A percentile compares a stretch with the other conserved stretches of the same genome.
Evolutionary conservation across 30 jellyfish, hydroid and myxozoan species (phyloP).

Genomic region (Aurelia sp.): DNA sequence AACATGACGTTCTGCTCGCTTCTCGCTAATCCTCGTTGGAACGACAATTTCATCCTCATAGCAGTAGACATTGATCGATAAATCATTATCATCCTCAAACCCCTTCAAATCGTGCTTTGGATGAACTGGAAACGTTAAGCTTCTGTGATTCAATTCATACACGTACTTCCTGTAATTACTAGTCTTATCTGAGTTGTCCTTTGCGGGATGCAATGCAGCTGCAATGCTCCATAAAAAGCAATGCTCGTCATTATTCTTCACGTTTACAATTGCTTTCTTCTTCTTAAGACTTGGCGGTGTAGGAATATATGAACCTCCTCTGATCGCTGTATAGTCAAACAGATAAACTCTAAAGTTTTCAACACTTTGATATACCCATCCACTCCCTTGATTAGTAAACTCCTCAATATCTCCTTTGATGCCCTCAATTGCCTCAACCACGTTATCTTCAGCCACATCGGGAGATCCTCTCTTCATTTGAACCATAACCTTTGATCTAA

Average conservation of each 20-base stretch:
- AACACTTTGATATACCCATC: too few relatives aligned
- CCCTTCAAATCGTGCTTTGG: not conserved
- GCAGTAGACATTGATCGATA: conserved; percentile 17
- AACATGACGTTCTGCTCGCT: not conserved
- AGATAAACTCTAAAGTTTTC: too few relatives aligned
- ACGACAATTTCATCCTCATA: not conserved
- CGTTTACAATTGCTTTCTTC: conserved; percentile 8
- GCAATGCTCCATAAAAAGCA: conserved; percentile 11
- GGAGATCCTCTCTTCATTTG: too few relatives aligned
- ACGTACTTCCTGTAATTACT: not conserved
- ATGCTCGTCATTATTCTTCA: not conserved
- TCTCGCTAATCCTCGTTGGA: not conserved
- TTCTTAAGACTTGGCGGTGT: too few relatives aligned
- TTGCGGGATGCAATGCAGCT: conserved; percentile 1
- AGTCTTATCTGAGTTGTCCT: not conserved
- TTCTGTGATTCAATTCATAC: not conserved
- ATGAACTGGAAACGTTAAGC: not conserved
- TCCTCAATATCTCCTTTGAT: too few relatives aligned
- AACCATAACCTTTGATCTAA: too few relatives aligned
- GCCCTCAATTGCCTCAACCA: too few relatives aligned
- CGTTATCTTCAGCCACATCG: too few relatives aligned
- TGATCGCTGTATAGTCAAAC: too few relatives aligned
- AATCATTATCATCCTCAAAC: conserved; percentile 9
- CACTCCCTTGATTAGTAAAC: too few relatives aligned
- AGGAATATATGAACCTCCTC: too few relatives aligned